Conservation (phyloP, 2,797 vertebrate genomes). For the Amblyraja radiata region DNA sequence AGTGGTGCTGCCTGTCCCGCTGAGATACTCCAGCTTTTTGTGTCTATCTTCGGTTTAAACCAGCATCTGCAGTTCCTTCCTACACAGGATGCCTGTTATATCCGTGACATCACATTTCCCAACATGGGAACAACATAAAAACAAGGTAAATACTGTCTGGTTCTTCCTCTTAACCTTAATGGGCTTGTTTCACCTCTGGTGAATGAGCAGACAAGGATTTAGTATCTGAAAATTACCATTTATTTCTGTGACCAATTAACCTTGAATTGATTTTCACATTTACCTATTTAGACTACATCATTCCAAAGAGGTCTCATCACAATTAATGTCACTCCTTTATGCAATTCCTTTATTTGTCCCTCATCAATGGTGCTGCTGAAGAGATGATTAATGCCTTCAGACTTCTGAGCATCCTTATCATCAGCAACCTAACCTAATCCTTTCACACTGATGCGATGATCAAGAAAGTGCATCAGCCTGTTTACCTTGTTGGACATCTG, state of each 20-base stretch:
- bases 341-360: neutral
- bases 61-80: no score
- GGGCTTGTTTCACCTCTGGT: neutral
- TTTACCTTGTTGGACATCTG: no score
- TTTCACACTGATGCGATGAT: no score
- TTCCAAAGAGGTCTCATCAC: neutral
- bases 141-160: neutral
- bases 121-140: conserved; percentile 11
- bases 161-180: neutral
- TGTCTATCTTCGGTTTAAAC: no score
- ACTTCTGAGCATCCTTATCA: no score
- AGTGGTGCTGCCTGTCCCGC: no score
- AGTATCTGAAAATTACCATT: neutral
- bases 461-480: no score
- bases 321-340: neutral
- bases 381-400: no score
- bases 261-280: neutral
- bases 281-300: conserved; percentile 4
- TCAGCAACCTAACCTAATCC: no score
- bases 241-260: neutral
- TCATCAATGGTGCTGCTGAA: no score
- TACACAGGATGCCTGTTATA: neutral
- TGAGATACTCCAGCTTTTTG: no score
- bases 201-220: neutral
- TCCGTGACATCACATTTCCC: neutral